Conservation (phyloP, 1,140 invertebrate genomes). For the Drosophila sucinea region DNA sequence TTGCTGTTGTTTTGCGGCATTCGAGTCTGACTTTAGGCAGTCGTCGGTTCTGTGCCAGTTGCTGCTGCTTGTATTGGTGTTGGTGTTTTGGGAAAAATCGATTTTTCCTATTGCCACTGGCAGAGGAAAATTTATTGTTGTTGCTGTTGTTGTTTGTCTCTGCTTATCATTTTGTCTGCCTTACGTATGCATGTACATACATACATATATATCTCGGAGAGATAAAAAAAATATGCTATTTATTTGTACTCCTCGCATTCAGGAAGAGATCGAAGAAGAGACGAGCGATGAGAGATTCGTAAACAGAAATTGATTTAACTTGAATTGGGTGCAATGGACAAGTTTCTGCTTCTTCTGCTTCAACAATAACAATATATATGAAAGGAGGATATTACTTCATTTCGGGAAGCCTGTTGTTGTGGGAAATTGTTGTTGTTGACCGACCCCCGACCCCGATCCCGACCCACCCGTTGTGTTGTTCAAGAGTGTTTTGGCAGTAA, state of each 20-base stretch:
- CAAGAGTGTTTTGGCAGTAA: conserved; percentile 38
- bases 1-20: conserved; percentile 33
- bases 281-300: too few relatives aligned
- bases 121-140: conserved; percentile 33
- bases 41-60: conserved; percentile 22
- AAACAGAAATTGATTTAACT: conserved; percentile 47
- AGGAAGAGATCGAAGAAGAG: too few relatives aligned
- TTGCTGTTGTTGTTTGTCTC: conserved; percentile 36
- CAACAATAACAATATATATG: neutral
- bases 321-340: neutral
- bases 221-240: too few relatives aligned
- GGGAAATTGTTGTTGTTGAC: conserved; percentile 52
- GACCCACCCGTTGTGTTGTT: conserved; percentile 24
- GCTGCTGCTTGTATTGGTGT: conserved; percentile 39
- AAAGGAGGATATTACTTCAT: conserved; percentile 44
- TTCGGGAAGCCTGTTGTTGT: conserved; percentile 31
- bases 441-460: too few relatives aligned
- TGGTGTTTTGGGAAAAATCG: conserved; percentile 56
- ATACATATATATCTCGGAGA: neutral
- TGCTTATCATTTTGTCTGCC: conserved; percentile 48
- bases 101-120: conserved; percentile 44
- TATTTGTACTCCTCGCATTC: too few relatives aligned
- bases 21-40: neutral
- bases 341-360: conserved; percentile 4
- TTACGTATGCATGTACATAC: neutral